Conservation (phyloP, 1,140 invertebrate species). For the Megalopta genalis region DNA sequence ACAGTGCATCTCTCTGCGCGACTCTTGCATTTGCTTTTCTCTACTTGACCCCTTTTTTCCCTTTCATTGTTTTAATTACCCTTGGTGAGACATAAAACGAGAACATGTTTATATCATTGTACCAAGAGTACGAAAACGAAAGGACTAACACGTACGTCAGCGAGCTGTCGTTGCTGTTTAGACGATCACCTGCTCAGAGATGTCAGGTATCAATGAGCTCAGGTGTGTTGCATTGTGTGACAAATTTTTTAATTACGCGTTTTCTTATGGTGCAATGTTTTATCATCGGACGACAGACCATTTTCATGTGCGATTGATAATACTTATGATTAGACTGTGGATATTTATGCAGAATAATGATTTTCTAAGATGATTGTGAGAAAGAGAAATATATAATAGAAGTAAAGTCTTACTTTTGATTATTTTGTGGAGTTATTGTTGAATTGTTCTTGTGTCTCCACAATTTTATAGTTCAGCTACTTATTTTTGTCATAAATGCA, state of each 20-base stretch:
- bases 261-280: too few species aligned
- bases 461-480: too few species aligned
- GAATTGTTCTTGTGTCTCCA: too few species aligned
- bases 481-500: too few species aligned
- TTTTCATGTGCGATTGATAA: too few species aligned
- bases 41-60: neutral
- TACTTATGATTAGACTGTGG: too few species aligned
- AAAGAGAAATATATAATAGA: too few species aligned
- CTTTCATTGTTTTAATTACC: neutral
- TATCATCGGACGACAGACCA: too few species aligned
- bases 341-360: too few species aligned
- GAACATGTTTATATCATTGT: conserved; percentile 75
- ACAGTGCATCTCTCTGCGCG: conserved; percentile 1
- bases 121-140: conserved; percentile 73
- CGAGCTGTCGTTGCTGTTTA: conserved; percentile 72
- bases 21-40: neutral
- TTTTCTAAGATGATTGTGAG: too few species aligned
- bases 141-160: conserved; percentile 68
- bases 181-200: conserved; percentile 44
- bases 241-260: neutral
- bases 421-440: too few species aligned
- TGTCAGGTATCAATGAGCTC: conserved; percentile 29
- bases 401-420: too few species aligned
- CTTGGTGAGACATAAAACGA: conserved; percentile 9
- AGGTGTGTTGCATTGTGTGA: conserved; percentile 56